These are phyloP conservation scores for Siphlonurus alternatus DNA, from an alignment of 2,888 invertebrate genomes.

Conservation along the genomic window DNA sequence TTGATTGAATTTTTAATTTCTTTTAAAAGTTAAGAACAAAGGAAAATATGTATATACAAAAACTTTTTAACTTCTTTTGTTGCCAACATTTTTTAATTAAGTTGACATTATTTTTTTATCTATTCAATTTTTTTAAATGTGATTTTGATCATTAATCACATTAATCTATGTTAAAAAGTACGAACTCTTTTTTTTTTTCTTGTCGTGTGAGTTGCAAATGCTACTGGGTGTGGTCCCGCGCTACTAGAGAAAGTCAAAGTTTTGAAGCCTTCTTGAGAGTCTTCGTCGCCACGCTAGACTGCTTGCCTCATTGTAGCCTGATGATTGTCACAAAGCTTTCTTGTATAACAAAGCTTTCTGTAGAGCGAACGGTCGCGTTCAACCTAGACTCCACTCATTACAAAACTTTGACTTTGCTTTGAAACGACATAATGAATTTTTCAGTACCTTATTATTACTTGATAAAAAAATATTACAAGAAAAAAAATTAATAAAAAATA, in stretches of 20 bases:
- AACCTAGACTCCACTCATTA: neutral
- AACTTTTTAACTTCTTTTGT: neutral
- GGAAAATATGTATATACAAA: neutral
- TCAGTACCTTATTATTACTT: neutral
- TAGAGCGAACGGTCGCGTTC: neutral
- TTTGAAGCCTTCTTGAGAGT: neutral
- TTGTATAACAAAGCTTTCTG: neutral
- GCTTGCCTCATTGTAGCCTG: neutral
- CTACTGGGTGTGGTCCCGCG: neutral
- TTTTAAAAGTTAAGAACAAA: too few relatives aligned
- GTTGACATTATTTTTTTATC: too few relatives aligned
- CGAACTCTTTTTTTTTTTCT: too few relatives aligned
- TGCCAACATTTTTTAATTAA: too few relatives aligned
- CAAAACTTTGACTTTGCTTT: neutral
- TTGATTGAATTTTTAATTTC: too few relatives aligned
- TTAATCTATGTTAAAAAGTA: too few relatives aligned
- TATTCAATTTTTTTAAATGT: too few relatives aligned
- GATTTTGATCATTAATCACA: too few relatives aligned
- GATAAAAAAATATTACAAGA: neutral
- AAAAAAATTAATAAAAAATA: neutral
- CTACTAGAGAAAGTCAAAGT: neutral
- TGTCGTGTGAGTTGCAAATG: too few relatives aligned
- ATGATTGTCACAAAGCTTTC: neutral
- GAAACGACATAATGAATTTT: neutral
- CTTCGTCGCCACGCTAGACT: neutral